Conservation (phyloP, 2,888 invertebrate species). For the Sinelater perroti region DNA sequence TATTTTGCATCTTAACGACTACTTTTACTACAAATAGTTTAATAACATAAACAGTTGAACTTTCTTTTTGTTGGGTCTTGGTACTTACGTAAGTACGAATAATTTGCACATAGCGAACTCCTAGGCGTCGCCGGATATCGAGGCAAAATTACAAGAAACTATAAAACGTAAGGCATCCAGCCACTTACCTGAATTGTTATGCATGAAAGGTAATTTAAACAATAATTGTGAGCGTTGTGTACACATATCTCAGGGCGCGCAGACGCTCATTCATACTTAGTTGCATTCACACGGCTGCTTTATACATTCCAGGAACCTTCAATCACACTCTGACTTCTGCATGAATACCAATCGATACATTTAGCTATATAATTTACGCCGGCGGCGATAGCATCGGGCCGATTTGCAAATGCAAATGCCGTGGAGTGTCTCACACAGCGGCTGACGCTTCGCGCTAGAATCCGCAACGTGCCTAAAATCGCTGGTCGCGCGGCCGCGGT, state of each 20-base stretch:
- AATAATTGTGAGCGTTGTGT: slow-evolving; percentile 41
- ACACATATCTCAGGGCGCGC: slow-evolving; percentile 36
- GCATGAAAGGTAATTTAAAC: slow-evolving; percentile 43
- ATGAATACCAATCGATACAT: slow-evolving; percentile 41
- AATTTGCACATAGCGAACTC: too few relatives aligned
- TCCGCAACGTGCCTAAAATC: slow-evolving; percentile 7
- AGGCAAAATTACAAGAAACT: slow-evolving; percentile 42
- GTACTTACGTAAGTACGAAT: too few relatives aligned
- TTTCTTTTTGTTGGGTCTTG: too few relatives aligned
- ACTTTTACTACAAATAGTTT: too few relatives aligned
- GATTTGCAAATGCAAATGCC: slow-evolving; percentile 22
- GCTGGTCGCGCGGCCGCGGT: not conserved
- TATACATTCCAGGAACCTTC: slow-evolving; percentile 41
- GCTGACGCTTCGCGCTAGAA: not conserved
- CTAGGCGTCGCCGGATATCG: slow-evolving; percentile 40
- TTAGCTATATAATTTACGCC: slow-evolving; percentile 22
- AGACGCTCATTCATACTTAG: slow-evolving; percentile 38
- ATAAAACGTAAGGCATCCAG: slow-evolving; percentile 33
- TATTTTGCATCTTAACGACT: too few relatives aligned
- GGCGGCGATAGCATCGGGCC: slow-evolving; percentile 16
- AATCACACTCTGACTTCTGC: slow-evolving; percentile 38
- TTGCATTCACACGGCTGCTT: slow-evolving; percentile 40
- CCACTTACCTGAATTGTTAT: slow-evolving; percentile 41
- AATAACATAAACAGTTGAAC: too few relatives aligned
- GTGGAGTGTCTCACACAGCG: not conserved